Percentiles rank a stretch among this genome's conserved stretches.
Conservation (phyloP, 2,888 invertebrate species). For the Horisme vitalbata region DNA sequence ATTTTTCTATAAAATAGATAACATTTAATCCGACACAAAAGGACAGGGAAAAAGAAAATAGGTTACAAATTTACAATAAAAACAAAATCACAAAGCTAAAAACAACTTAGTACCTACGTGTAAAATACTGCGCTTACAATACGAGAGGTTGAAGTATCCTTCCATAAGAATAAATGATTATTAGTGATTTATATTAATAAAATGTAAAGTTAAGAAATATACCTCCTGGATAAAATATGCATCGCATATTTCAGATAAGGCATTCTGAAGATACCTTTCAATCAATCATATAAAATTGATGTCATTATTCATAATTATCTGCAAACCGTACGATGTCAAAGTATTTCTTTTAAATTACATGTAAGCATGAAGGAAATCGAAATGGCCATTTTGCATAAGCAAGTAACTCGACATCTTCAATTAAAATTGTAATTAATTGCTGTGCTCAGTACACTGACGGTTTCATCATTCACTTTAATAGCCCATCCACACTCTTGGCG, state of each 20-base stretch:
- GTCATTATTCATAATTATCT: constrained; percentile 25
- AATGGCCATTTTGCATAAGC: constrained; percentile 58
- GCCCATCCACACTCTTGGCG: no score
- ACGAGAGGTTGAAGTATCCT: no score
- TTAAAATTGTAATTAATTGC: constrained; percentile 80
- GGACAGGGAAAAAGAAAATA: no score
- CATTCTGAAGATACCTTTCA: constrained; percentile 4
- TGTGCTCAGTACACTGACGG: constrained; percentile 66
- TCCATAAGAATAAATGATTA: no score
- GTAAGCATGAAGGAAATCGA: constrained; percentile 40
- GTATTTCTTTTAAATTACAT: constrained; percentile 41
- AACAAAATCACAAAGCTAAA: no score
- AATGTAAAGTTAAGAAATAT: no score
- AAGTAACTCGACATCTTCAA: constrained; percentile 63
- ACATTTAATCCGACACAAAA: no score
- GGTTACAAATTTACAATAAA: no score
- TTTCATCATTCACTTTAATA: constrained; percentile 74
- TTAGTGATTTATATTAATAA: no score
- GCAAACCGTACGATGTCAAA: constrained; percentile 30
- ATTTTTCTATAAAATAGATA: no score
- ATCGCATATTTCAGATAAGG: constrained; percentile 10
- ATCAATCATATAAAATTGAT: constrained; percentile 22
- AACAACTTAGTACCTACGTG: no score
- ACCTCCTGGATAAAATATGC: constrained; percentile 5
- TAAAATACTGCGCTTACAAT: no score